Percentiles rank a stretch among this genome's conserved stretches.
Evolutionary conservation across 2,888 invertebrate genomes (phyloP).

Genomic region (Drosophila barbarae): DNA sequence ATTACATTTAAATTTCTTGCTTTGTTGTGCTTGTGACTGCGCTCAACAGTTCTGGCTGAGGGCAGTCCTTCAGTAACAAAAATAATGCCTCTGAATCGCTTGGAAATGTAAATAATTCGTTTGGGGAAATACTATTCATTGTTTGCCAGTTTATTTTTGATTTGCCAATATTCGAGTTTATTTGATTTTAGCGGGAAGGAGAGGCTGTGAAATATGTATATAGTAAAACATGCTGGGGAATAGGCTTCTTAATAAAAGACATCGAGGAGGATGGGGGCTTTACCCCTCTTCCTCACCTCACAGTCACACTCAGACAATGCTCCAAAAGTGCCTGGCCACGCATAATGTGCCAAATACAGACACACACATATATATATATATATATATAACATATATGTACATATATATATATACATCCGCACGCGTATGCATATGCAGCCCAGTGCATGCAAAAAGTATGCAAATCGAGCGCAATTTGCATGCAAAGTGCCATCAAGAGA

Average conservation of each 20-base stretch:
- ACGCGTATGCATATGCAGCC: conserved; percentile 19
- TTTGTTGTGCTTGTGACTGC: too few relatives aligned
- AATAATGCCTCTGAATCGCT: background rate
- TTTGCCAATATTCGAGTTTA: conserved; percentile 18
- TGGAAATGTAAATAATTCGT: background rate
- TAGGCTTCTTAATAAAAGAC: conserved; percentile 38
- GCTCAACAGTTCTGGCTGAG: too few relatives aligned
- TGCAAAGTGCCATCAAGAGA: conserved; percentile 68
- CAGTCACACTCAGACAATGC: conserved; percentile 41
- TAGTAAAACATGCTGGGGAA: background rate
- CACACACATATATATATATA: conserved; percentile 10
- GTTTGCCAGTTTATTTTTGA: conserved; percentile 23
- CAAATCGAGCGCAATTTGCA: conserved; percentile 70
- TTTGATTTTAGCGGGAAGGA: background rate
- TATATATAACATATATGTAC: conserved; percentile 5
- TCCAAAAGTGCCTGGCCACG: conserved; percentile 46
- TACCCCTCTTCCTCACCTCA: background rate
- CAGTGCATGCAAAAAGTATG: conserved; percentile 69
- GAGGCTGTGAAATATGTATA: background rate
- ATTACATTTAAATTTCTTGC: background rate
- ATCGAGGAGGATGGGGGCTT: background rate
- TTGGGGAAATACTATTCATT: conserved; percentile 13
- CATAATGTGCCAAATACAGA: conserved; percentile 52
- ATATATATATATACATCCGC: conserved; percentile 23
- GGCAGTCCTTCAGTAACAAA: background rate